Evolutionary conservation across 2,888 invertebrate genomes (phyloP), one percentile per base, ranked within the genome.

Genomic region (Rambutsinella grinnellia): DNA sequence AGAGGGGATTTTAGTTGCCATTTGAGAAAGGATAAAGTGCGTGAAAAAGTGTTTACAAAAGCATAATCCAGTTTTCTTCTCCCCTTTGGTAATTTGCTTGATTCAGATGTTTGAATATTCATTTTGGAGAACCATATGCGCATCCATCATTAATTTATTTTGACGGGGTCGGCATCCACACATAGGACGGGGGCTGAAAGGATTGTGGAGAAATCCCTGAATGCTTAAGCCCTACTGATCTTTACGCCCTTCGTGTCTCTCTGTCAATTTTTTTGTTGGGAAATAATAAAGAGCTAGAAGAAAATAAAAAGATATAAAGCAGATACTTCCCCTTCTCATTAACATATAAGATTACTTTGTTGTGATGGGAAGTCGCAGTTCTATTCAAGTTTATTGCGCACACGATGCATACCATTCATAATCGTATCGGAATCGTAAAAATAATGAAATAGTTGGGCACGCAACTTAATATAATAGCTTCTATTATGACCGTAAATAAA

Each of bases 61-160:
- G n/a, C 3, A 23, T 6, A 54, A 24, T 54, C 54, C 23, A 54
- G n/a, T n/a, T n/a, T n/a, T n/a, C n/a, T 54, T 54, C 54, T 23
- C 23, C 24, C 23, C 17, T 51, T 8, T 8, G 23, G 3, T 19
- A 6, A 54, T 54, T 54, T 23, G 8, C 51, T 51, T 51, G 13
- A 8, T 10, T 10, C 51, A 15, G 8, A 6, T 8, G 10, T 51
- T 51, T 36, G 46, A 36, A 57, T 67, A 68, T 68, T 62, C 36
- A 56, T 47, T 56, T 74, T 72, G 24, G 56, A 51, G 60, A 74
- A 61, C 74, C 66, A 74, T 74, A 60, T 74, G 74, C 66, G 74
- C 74, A 74, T 74, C 61, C 56, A 74, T 74, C 74, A 74, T 74
- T 74, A 74, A 74, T 74, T 74, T 74, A 72, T 74, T 74, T 74